Evolutionary conservation across 2,797 vertebrate species (phyloP).

Genomic region (Malurus leucopterus): DNA sequence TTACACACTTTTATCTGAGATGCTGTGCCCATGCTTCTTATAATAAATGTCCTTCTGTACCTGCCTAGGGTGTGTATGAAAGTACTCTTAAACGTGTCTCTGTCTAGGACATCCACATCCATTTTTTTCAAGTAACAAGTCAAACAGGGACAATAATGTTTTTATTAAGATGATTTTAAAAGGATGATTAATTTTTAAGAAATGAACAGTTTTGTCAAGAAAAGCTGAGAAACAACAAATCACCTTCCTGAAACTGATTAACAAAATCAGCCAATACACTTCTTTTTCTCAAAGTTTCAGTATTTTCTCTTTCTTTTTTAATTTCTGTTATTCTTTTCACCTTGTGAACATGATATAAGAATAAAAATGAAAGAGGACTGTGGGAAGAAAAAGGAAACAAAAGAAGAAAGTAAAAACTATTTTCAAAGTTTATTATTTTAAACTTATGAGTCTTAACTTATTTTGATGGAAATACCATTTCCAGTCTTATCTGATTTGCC

Average conservation of each 20-base stretch:
- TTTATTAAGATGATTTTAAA: background rate
- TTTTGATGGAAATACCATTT: background rate
- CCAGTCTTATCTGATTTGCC: background rate
- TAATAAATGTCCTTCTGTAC: background rate
- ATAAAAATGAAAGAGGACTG: background rate
- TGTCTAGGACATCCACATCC: accelerated
- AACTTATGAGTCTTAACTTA: background rate
- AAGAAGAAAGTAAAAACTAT: background rate
- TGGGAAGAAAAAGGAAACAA: background rate
- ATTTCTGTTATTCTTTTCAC: background rate
- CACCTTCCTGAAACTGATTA: accelerated
- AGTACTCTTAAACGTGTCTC: background rate
- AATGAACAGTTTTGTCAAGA: background rate
- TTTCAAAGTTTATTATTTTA: background rate
- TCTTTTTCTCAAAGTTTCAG: background rate
- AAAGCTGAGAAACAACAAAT: background rate
- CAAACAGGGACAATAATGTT: accelerated
- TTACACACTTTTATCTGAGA: background rate
- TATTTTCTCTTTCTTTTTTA: background rate
- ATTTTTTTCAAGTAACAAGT: background rate
- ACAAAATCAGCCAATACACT: background rate
- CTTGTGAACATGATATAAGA: background rate
- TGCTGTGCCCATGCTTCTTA: background rate
- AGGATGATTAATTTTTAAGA: accelerated
- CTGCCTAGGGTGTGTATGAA: accelerated